Conservation (phyloP, 2,888 invertebrate genomes). For the Amorpha juglandis region DNA sequence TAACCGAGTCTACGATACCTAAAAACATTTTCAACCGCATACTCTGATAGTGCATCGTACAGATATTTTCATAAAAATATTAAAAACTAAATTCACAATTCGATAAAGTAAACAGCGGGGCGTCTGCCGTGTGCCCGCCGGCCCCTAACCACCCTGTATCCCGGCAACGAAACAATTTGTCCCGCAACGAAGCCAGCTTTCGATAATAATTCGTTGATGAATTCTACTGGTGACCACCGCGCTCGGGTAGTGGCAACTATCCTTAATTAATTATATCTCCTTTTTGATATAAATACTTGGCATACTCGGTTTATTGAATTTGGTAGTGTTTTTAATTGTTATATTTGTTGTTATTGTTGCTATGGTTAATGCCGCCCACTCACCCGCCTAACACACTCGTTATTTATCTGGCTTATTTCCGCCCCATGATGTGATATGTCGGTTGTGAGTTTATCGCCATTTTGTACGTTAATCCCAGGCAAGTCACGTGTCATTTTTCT, state of each 20-base stretch:
- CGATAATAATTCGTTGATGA: slow-evolving; percentile 72
- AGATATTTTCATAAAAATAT: not conserved
- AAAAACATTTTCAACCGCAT: not conserved
- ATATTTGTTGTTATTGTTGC: not conserved
- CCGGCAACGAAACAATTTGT: slow-evolving; percentile 66
- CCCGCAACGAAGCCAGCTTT: slow-evolving; percentile 61
- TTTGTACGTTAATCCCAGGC: too few relatives aligned
- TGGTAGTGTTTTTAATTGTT: not conserved
- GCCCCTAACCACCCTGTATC: slow-evolving; percentile 42
- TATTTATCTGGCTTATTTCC: too few relatives aligned
- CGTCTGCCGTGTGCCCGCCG: slow-evolving; percentile 9
- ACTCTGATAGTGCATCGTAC: not conserved
- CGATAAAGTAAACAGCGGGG: slow-evolving; percentile 38
- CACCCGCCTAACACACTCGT: too few relatives aligned
- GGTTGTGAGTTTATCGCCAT: too few relatives aligned
- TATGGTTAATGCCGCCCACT: too few relatives aligned
- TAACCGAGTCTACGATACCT: not conserved
- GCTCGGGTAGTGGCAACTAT: slow-evolving; percentile 53
- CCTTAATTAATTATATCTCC: slow-evolving; percentile 72
- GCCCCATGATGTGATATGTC: too few relatives aligned
- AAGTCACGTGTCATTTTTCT: too few relatives aligned
- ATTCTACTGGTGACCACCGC: slow-evolving; percentile 62
- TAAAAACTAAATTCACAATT: slow-evolving; percentile 21
- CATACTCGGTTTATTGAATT: slow-evolving; percentile 68
- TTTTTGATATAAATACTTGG: slow-evolving; percentile 63